These are phyloP conservation scores for Reinhardtius hippoglossoides DNA, from an alignment of 2,113 vertebrate species.

Conservation along the genomic window DNA sequence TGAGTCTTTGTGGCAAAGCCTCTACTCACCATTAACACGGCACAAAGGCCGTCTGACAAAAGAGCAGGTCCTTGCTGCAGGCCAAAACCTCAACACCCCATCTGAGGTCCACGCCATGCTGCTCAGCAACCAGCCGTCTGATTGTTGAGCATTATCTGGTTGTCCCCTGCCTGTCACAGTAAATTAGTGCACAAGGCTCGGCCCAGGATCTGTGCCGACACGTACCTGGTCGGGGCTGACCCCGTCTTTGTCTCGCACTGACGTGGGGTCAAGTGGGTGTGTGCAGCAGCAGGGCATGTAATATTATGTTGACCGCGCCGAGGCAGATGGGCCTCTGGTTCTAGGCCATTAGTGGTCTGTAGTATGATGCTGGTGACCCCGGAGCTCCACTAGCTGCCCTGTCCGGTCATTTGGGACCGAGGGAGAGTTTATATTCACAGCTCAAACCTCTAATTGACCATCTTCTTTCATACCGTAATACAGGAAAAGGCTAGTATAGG, in stretches of 20 bases:
- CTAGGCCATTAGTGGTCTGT: slow-evolving; percentile 57
- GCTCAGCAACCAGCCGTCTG: slow-evolving; percentile 47
- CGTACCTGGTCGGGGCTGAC: slow-evolving; percentile 72
- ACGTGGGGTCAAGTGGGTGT: slow-evolving; percentile 81
- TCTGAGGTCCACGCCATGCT: slow-evolving; percentile 36
- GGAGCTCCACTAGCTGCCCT: slow-evolving; percentile 21
- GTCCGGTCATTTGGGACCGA: slow-evolving; percentile 3
- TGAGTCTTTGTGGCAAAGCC: slow-evolving; percentile 31
- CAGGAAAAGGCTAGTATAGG: neutral
- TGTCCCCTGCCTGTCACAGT: slow-evolving; percentile 77
- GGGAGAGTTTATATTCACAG: slow-evolving; percentile 27
- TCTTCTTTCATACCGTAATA: neutral
- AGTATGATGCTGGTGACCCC: slow-evolving; percentile 47
- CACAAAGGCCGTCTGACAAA: slow-evolving; percentile 66
- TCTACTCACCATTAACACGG: slow-evolving; percentile 23
- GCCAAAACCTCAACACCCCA: slow-evolving; percentile 27
- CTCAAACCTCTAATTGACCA: slow-evolving; percentile 33
- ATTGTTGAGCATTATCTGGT: slow-evolving; percentile 62
- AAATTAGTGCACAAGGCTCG: slow-evolving; percentile 63
- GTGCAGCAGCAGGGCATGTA: slow-evolving; percentile 39
- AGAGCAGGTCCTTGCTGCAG: slow-evolving; percentile 45
- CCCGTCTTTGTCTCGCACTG: slow-evolving; percentile 70
- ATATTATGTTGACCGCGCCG: slow-evolving; percentile 42
- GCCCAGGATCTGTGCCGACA: slow-evolving; percentile 65
- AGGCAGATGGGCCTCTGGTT: slow-evolving; percentile 62